Percentiles rank a stretch among this genome's conserved stretches.
These are phyloP conservation scores for Macquaria australasica DNA, from an alignment of 2,113 vertebrate species.

Conservation along the genomic window DNA sequence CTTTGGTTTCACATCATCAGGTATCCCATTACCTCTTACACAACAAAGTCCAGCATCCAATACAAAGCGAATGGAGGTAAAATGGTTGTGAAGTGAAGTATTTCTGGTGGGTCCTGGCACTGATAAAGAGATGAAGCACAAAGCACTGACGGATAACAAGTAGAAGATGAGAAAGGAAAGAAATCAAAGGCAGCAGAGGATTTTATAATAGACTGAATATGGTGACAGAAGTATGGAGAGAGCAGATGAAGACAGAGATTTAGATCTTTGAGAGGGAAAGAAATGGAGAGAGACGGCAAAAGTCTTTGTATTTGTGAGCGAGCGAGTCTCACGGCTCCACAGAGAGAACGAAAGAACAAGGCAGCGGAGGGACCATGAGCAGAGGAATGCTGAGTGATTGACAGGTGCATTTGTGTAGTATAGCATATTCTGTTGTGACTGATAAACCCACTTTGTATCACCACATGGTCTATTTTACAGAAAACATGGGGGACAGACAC, in stretches of 20 bases:
- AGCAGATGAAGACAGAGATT: conserved; percentile 36
- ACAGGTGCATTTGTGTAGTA: conserved; percentile 31
- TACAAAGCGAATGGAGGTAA: conserved; percentile 23
- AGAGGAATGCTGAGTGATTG: conserved; percentile 53
- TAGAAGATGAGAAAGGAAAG: conserved; percentile 36
- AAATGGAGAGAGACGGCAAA: conserved; percentile 31
- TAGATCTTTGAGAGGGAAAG: conserved; percentile 34
- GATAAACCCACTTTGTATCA: not conserved
- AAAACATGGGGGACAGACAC: not conserved
- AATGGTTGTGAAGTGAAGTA: conserved; percentile 23
- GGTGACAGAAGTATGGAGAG: conserved; percentile 28
- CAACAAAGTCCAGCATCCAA: not conserved
- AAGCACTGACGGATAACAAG: conserved; percentile 43
- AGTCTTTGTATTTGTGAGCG: conserved; percentile 47
- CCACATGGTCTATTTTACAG: not conserved
- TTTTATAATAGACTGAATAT: conserved; percentile 30
- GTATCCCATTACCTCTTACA: conserved; percentile 13
- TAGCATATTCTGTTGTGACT: conserved; percentile 26
- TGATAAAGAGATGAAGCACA: conserved; percentile 37
- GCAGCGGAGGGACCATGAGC: conserved; percentile 19
- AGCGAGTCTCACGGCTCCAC: conserved; percentile 20
- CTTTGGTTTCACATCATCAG: conserved; percentile 14
- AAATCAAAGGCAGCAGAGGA: conserved; percentile 49
- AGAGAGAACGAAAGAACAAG: conserved; percentile 38
- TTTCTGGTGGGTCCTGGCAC: not conserved